Base-by-base conservation (phyloP, 2,113 vertebrate species). In the Orientallactaga bullata region DNA sequence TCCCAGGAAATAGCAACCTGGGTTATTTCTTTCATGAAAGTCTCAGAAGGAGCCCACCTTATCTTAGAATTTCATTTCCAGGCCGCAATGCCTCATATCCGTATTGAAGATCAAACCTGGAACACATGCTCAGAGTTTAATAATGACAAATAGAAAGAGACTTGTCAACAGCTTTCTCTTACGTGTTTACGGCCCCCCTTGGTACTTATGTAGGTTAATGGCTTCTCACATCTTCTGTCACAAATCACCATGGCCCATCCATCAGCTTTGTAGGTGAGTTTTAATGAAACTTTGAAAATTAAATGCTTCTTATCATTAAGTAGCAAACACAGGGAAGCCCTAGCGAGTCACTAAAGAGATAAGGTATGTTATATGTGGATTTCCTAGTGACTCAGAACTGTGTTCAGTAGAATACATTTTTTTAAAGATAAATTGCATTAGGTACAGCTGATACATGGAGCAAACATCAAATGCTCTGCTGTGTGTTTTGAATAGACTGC, bases 61-160 rank as follows among this genome's bases (percentile, higher is more conserved):
- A 72, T 96, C 83, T 92, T 96, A 87, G 63, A 95, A 51, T 97
- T 98, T 96, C 86, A 94, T 97, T 97, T 90, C 91, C 85, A 60
- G 32, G 2, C 30, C 13, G 9, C 95, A 93, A 68, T 88, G 68
- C 94, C 96, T 97, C 88, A 91, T 95, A 96, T 95, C 95, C 80
- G 30, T 94, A 72, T 93, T 94, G 89, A 96, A 95, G 95, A 97
- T 87, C 92, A 95, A 88, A 95, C 83, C 81, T 92, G 88, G 85
- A 74, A 71, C 65, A n/a, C 13, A 88, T 84, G 85, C 73, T 79
- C 77, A 94, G 77, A 90, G 93, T 89, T 95, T 96, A 96, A 96
- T 95, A 77, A 95, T 96, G 91, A 98, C 90, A 95, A 96, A 87
- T 90, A 92, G 91, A 88, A 95, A 96, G 72, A 92, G 84, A 95